Evolutionary conservation across 1,140 invertebrate genomes (phyloP).

Genomic region (Helicoverpa armigera): DNA sequence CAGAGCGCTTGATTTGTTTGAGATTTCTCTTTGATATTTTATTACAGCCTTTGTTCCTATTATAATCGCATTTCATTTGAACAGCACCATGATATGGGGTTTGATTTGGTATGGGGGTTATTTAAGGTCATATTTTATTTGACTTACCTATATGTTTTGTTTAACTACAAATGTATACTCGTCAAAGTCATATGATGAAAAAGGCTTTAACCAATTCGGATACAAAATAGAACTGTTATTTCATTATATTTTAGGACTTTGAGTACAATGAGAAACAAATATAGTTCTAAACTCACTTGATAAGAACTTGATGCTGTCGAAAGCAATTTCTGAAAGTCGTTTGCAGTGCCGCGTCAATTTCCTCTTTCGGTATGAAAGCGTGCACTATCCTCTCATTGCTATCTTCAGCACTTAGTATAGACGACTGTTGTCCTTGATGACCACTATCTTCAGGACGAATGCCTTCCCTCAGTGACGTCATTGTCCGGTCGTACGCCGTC

Average conservation of each 20-base stretch:
- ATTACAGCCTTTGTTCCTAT: not conserved
- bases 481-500: conserved; percentile 75
- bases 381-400: conserved; percentile 62
- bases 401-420: not conserved
- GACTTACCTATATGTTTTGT: too few relatives aligned
- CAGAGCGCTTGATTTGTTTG: conserved; percentile 7
- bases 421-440: not conserved
- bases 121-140: too few relatives aligned
- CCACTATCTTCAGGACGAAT: conserved; percentile 2
- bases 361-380: conserved; percentile 59
- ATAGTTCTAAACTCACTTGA: conserved; percentile 63
- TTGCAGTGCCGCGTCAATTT: conserved; percentile 73
- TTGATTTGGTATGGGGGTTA: too few relatives aligned
- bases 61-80: not conserved
- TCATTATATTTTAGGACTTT: too few relatives aligned
- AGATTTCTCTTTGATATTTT: conserved; percentile 5
- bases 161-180: too few relatives aligned
- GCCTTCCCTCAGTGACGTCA: conserved; percentile 60
- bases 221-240: too few relatives aligned
- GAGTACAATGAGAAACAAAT: not conserved
- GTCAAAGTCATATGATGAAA: too few relatives aligned
- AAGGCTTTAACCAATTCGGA: too few relatives aligned
- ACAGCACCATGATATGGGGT: not conserved
- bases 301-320: conserved; percentile 75
- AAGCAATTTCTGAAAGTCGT: conserved; percentile 67